Conservation (phyloP, 2,888 invertebrate species). For the Drosophila limbata region DNA sequence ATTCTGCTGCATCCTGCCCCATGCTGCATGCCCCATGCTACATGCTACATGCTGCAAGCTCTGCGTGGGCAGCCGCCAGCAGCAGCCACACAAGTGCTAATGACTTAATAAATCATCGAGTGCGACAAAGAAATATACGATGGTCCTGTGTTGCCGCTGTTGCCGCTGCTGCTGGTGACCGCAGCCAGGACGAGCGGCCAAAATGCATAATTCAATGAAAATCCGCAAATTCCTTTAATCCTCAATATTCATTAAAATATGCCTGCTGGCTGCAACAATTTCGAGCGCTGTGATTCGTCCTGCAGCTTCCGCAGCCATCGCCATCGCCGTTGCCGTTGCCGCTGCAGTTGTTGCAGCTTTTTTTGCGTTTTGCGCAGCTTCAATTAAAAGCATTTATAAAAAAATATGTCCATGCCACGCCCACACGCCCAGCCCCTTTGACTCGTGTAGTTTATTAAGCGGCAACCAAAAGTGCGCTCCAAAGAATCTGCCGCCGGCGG, state of each 20-base stretch:
- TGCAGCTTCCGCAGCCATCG: conserved; percentile 30
- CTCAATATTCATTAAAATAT: conserved; percentile 85
- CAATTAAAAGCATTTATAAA: conserved; percentile 84
- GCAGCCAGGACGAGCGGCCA: conserved; percentile 67
- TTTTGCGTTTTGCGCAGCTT: conserved; percentile 60
- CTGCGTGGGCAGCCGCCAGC: conserved; percentile 63
- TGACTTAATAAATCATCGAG: conserved; percentile 85
- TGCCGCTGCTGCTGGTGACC: conserved; percentile 40
- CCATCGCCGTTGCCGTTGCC: neutral
- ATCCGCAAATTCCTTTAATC: conserved; percentile 85
- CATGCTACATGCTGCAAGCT: conserved; percentile 46
- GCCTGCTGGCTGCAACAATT: conserved; percentile 50
- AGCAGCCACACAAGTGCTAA: conserved; percentile 82
- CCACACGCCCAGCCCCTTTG: conserved; percentile 32
- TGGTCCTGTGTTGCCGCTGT: conserved; percentile 45
- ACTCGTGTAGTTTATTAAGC: conserved; percentile 68
- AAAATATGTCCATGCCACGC: conserved; percentile 31
- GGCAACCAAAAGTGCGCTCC: conserved; percentile 45
- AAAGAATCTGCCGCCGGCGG: conserved; percentile 38
- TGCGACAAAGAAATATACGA: conserved; percentile 79
- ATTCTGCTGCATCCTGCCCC: conserved; percentile 39
- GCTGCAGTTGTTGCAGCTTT: conserved; percentile 17
- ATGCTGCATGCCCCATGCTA: conserved; percentile 34
- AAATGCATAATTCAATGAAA: conserved; percentile 85
- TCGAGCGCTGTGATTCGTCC: conserved; percentile 52